A percentile compares a stretch with the other conserved stretches of the same genome.
These are phyloP conservation scores for Melozone crissalis DNA, from an alignment of 2,113 vertebrate genomes.

Conservation along the genomic window DNA sequence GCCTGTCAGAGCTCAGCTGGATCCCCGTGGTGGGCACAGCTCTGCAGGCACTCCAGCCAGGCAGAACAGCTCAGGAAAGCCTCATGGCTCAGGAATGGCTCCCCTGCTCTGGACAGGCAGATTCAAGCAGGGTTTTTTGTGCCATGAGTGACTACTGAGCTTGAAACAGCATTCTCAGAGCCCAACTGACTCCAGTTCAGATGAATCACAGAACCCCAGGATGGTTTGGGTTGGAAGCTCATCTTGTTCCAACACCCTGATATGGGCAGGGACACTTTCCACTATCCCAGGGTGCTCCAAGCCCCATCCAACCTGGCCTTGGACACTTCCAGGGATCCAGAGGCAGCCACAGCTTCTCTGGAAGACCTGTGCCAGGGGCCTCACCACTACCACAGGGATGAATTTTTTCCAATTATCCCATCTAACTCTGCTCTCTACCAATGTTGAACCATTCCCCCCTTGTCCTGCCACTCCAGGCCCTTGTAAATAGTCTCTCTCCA, in stretches of 20 bases:
- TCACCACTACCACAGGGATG: not conserved
- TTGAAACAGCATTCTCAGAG: not conserved
- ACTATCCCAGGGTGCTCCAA: not conserved
- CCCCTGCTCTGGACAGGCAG: not conserved
- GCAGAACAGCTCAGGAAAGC: not conserved
- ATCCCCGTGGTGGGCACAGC: fast-evolving
- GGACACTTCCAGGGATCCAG: not conserved
- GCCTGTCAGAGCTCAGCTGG: not conserved
- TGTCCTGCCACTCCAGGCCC: not conserved
- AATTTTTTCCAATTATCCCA: not conserved
- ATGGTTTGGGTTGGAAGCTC: not conserved
- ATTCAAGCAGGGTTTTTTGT: not conserved
- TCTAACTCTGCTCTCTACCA: not conserved
- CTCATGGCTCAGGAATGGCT: not conserved
- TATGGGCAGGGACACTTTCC: not conserved
- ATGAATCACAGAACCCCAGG: not conserved
- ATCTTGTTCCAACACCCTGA: not conserved
- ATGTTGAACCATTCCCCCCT: not conserved
- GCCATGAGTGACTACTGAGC: not conserved
- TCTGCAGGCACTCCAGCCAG: not conserved
- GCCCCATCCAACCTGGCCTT: fast-evolving
- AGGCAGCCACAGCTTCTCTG: not conserved
- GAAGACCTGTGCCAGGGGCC: not conserved
- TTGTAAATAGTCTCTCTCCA: not conserved
- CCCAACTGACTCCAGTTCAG: fast-evolving